Base-by-base conservation (phyloP, 2,113 vertebrate species). In the Leiothrix lutea region DNA sequence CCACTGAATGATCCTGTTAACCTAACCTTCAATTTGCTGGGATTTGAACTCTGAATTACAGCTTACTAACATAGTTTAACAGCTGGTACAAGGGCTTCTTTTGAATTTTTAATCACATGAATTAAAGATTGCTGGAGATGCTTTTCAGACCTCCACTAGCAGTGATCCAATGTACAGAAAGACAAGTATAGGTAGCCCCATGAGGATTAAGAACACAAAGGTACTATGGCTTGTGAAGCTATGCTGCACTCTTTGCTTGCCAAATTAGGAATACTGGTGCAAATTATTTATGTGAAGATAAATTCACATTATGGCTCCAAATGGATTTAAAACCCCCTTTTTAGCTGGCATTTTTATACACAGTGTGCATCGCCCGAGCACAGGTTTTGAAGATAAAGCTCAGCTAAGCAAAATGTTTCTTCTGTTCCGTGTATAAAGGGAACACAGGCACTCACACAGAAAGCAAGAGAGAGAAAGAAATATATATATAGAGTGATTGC, bases 71-170 rank as follows among this genome's bases (percentile, higher is more conserved):
- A 97, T 94, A 98, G 97, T 98, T 98, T 98, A 98, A 97, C 97
- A 98, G 97, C 98, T 98, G 95, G 97, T 98, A 98, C 98, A 98
- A 98, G 96, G 97, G 90, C 96, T 98, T 97, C 97, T 98, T 98
- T 98, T 98, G 97, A 98, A 98, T 98, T 98, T 98, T 98, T 98
- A 98, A 98, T 98, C 97, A 98, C 97, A 98, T 98, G 96, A 98
- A 98, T 98, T 98, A 98, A 98, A 98, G 97, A 98, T 98, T 96
- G 96, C 92, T 97, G 80, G 96, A 97, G 96, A 97, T 97, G 94
- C 96, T 98, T 97, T 97, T 97, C 93, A 98, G 95, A 92, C 93
- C 97, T 97, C 86, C 97, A 71, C 91, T 88, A 96, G 86, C 94
- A 96, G 91, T 84, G 95, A 98, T 98, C 96, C 97, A 97, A 97